Base-by-base conservation (phyloP, 2,888 invertebrate species). In the Coelopa pilipes region DNA sequence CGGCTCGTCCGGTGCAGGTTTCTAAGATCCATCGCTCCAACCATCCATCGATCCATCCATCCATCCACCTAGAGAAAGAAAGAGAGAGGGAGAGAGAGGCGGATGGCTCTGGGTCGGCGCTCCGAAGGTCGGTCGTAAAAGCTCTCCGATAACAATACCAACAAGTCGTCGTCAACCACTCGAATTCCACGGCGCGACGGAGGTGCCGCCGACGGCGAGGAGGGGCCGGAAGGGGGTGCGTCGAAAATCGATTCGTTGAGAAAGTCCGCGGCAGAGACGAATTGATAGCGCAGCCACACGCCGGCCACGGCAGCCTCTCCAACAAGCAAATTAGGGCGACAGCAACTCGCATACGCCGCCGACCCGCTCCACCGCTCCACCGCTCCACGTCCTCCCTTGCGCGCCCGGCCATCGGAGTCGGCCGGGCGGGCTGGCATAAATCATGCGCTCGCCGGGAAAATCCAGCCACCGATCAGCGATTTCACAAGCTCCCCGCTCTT, bases 241-340 rank as follows among this genome's bases (percentile, higher is more conserved):
- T 55, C 17, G 34, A 34, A 62, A 62, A 62, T 62, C 62, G 7
- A 62, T 34, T 15, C 62, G n/a, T 34, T 62, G 62, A 45, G 62
- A 62, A 62, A 46, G 45, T 62, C 13, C 34, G n/a, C 15, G 34
- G 34, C n/a, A 11, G 7, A 62, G 34, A 34, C 34, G 34, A 34
- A 34, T 7, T 34, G 34, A 34, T 34, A 34, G 34, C 34, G 4
- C 2, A 2, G 4, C 7, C 34, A 34, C 7, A 15, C 21, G 24
- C 3, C 21, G 24, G 60, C 60, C 21, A 62, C 21, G 24, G 60
- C 60, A 62, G 10, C 45, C 5, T 15, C 45, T 53, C 53, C 53
- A 53, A 53, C 19, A 17, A 66, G 34, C 19, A 17, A 66, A 49
- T 66, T 50, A 21, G 66, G 21, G 66, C 66, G 49, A 66, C 49